Evolutionary conservation across 1,140 invertebrate species (phyloP).

Genomic region (Eciton burchellii): DNA sequence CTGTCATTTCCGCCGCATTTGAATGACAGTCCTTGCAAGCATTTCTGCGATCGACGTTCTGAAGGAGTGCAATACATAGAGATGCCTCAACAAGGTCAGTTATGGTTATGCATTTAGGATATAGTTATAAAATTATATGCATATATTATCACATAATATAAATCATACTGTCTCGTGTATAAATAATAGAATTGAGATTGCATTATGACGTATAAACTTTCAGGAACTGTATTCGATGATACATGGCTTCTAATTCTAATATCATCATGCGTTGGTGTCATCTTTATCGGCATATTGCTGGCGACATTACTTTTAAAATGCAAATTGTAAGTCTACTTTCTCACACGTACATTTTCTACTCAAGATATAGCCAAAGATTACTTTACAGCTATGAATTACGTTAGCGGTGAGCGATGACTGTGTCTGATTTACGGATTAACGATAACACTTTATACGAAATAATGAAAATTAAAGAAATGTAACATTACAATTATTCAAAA

Average conservation of each 20-base stretch:
- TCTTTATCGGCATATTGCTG: conserved; percentile 91
- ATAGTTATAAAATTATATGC: conserved; percentile 1
- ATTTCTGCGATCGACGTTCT: conserved; percentile 85
- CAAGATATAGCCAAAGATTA: too few relatives aligned
- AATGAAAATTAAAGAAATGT: too few relatives aligned
- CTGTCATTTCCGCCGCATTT: conserved; percentile 75
- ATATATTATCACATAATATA: not conserved
- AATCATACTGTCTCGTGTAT: not conserved
- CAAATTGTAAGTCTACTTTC: conserved; percentile 89
- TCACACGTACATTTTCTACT: too few relatives aligned
- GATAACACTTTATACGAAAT: too few relatives aligned
- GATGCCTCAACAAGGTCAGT: conserved; percentile 89
- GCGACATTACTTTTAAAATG: conserved; percentile 92
- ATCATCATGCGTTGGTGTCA: conserved; percentile 91
- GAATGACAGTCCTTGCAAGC: conserved; percentile 83
- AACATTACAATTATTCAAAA: too few relatives aligned
- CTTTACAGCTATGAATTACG: too few relatives aligned
- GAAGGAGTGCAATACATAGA: conserved; percentile 91
- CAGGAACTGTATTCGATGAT: conserved; percentile 88
- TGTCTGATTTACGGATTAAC: too few relatives aligned
- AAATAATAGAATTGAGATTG: not conserved
- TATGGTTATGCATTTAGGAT: not conserved
- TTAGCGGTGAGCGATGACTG: too few relatives aligned
- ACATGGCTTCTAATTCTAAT: conserved; percentile 93
- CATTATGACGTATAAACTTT: too few relatives aligned